Conservation (phyloP, 2,113 vertebrate genomes). For the Notarius quadriscutis region DNA sequence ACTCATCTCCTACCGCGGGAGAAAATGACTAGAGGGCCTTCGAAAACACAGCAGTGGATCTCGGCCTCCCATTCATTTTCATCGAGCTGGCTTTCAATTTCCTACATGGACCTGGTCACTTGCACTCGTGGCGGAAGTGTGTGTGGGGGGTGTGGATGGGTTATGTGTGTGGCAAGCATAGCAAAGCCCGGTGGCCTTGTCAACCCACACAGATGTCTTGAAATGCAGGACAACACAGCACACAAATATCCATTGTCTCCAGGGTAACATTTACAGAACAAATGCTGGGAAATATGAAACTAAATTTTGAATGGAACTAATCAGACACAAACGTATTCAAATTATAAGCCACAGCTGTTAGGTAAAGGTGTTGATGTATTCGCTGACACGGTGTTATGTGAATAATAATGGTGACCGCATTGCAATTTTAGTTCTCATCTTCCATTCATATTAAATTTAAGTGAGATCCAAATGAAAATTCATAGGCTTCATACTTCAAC, state of each 20-base stretch:
- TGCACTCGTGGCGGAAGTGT: constrained; percentile 20
- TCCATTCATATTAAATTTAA: background rate
- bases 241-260: background rate
- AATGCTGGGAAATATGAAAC: background rate
- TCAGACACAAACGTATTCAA: background rate
- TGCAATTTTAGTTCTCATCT: background rate
- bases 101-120: constrained; percentile 21
- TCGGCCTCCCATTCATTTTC: constrained; percentile 49
- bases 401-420: background rate
- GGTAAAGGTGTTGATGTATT: background rate
- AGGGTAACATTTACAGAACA: background rate
- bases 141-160: constrained; percentile 35
- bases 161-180: constrained; percentile 20
- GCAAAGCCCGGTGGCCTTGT: constrained; percentile 17
- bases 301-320: background rate
- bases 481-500: background rate
- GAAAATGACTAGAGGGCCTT: constrained; percentile 50
- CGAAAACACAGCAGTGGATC: constrained; percentile 17
- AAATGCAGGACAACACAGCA: background rate
- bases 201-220: background rate
- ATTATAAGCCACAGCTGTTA: background rate
- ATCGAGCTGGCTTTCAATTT: constrained; percentile 34
- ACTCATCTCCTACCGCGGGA: constrained; percentile 16
- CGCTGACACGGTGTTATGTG: background rate
- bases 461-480: background rate